Conservation (phyloP, 2,888 invertebrate genomes). For the Odontothrips loti region DNA sequence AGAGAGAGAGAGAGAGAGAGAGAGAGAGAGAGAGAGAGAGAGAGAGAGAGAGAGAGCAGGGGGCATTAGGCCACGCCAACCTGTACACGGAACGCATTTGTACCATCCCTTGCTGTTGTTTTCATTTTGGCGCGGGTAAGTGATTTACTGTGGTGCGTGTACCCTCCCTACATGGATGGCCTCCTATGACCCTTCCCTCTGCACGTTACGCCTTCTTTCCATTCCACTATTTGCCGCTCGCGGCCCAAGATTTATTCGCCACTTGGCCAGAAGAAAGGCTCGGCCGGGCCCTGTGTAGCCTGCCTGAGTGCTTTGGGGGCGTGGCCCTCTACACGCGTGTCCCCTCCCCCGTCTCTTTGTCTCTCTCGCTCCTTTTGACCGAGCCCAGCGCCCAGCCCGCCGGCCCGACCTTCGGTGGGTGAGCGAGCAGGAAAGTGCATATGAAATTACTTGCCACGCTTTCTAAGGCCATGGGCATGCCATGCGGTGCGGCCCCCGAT, state of each 20-base stretch:
- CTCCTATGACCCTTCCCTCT: not conserved
- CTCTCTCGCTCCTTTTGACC: not conserved
- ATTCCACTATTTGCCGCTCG: not conserved
- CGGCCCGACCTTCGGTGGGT: too few species aligned
- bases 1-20: not conserved
- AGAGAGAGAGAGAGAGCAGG: too few species aligned
- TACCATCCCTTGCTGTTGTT: too few species aligned
- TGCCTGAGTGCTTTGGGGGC: not conserved
- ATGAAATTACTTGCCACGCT: not conserved
- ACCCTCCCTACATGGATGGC: not conserved
- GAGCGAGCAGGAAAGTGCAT: too few species aligned
- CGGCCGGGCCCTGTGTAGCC: not conserved
- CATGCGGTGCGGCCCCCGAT: not conserved
- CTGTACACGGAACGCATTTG: too few species aligned
- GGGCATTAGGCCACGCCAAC: too few species aligned
- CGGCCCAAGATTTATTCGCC: not conserved
- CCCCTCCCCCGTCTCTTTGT: not conserved
- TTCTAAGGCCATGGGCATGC: not conserved
- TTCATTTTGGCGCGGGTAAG: too few species aligned
- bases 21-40: too few species aligned
- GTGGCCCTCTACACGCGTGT: not conserved
- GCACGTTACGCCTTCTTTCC: not conserved
- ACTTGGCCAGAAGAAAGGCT: not conserved
- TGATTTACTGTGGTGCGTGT: too few species aligned
- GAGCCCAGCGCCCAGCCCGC: not conserved